Evolutionary conservation across 2,113 vertebrate species (phyloP).

Genomic region (Entelurus aequoreus): DNA sequence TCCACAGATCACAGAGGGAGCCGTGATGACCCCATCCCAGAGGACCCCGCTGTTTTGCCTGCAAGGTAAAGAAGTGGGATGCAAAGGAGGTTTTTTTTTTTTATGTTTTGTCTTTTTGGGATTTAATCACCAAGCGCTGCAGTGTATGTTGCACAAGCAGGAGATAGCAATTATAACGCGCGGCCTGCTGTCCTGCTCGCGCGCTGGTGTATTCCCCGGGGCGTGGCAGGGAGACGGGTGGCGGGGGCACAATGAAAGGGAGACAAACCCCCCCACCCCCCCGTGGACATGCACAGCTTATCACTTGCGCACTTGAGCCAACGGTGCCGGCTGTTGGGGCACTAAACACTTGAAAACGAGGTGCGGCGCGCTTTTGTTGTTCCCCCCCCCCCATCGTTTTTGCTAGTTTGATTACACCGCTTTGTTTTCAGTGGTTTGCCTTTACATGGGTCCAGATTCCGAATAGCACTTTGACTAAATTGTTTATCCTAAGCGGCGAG

Average conservation of each 20-base stretch:
- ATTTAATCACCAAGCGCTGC: conserved; percentile 70
- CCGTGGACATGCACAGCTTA: conserved; percentile 30
- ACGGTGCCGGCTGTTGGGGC: conserved; percentile 29
- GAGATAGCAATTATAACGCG: conserved; percentile 74
- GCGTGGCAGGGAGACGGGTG: conserved; percentile 44
- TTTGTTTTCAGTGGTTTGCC: conserved; percentile 34
- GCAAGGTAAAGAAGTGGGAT: conserved; percentile 65
- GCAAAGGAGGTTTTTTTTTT: conserved; percentile 46
- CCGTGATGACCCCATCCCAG: conserved; percentile 62
- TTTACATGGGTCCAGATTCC: conserved; percentile 42
- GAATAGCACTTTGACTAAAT: conserved; percentile 30
- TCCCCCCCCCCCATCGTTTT: too few relatives aligned
- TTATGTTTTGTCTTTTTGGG: conserved; percentile 20
- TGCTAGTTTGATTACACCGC: conserved; percentile 40
- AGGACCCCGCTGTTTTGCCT: conserved; percentile 71
- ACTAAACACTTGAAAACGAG: conserved; percentile 44
- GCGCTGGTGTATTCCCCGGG: conserved; percentile 61
- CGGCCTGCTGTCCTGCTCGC: conserved; percentile 62
- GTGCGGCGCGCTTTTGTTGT: conserved; percentile 22
- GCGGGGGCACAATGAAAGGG: conserved; percentile 63
- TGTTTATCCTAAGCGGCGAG: conserved; percentile 53
- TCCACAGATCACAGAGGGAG: conserved; percentile 62
- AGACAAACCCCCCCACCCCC: conserved; percentile 33
- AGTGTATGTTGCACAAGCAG: conserved; percentile 53
- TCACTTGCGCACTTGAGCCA: conserved; percentile 26